These are phyloP conservation scores for Erynnis tages DNA, from an alignment of 2,888 invertebrate genomes.

Conservation along the genomic window DNA sequence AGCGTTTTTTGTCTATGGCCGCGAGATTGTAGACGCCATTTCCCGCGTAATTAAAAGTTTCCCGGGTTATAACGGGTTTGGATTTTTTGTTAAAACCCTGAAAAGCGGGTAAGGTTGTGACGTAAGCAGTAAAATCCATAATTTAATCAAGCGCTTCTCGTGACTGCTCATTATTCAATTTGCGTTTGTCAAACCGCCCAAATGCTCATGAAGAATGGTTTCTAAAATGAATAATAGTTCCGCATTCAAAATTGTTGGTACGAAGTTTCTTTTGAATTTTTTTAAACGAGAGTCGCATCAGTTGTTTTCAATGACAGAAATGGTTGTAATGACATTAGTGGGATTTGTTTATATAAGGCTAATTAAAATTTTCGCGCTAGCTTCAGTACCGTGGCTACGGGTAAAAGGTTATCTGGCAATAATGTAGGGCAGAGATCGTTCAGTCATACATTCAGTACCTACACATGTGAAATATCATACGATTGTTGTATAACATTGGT, in stretches of 20 bases:
- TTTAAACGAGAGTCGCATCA: neutral
- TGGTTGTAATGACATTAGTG: too few relatives aligned
- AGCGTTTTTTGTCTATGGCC: conserved; percentile 20
- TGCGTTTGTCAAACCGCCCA: conserved; percentile 25
- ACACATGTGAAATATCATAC: conserved; percentile 1
- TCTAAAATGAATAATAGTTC: conserved; percentile 47
- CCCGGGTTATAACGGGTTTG: conserved; percentile 6
- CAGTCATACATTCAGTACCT: neutral
- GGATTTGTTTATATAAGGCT: too few relatives aligned
- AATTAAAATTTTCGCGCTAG: too few relatives aligned
- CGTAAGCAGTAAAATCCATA: neutral
- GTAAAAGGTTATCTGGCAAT: too few relatives aligned
- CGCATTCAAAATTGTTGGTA: neutral
- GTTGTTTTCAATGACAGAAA: neutral
- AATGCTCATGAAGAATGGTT: conserved; percentile 40
- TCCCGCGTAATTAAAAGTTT: conserved; percentile 24
- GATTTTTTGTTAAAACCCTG: conserved; percentile 5
- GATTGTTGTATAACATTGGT: conserved; percentile 32
- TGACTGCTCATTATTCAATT: conserved; percentile 29
- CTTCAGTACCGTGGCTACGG: too few relatives aligned
- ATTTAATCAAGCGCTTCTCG: neutral
- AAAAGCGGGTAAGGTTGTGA: neutral
- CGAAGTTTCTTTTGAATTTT: too few relatives aligned
- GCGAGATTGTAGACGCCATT: conserved; percentile 12
- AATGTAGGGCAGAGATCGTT: too few relatives aligned